phyloP scores from a whole-genome alignment of 1,140 invertebrate species.

The Megathymus violae region DNA sequence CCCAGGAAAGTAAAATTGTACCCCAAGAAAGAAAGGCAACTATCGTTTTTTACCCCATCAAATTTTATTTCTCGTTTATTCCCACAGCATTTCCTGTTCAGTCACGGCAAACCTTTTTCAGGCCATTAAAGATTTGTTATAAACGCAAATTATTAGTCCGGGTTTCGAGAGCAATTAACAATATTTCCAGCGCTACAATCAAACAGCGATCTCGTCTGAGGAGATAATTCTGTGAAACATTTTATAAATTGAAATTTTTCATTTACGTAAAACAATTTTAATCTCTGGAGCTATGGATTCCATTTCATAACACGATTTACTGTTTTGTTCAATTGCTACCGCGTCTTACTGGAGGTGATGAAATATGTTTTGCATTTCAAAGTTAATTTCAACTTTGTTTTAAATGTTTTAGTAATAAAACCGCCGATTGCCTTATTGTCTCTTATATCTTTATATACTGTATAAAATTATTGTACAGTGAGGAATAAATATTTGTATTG shows the following conservation, averaged over 20 bases:
- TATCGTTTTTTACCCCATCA: no score
- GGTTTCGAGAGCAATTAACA: constrained; percentile 32
- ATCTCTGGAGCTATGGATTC: constrained; percentile 13
- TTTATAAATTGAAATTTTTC: constrained; percentile 32
- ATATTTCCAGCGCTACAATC: constrained; percentile 37
- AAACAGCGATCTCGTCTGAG: constrained; percentile 8
- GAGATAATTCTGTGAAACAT: constrained; percentile 14
- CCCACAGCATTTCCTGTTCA: neutral
- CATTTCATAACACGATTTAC: neutral
- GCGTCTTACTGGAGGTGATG: neutral
- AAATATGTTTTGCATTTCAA: neutral
- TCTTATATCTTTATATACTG: no score
- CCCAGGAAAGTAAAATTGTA: no score
- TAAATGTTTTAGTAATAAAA: no score
- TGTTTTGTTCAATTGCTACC: neutral
- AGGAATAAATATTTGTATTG: no score
- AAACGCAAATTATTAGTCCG: neutral
- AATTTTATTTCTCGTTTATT: neutral
- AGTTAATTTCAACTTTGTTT: no score
- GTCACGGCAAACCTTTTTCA: constrained; percentile 1
- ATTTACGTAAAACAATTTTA: constrained; percentile 39
- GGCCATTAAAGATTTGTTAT: constrained; percentile 18
- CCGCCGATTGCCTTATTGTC: no score
- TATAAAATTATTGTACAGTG: no score
- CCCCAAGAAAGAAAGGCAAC: no score